These are phyloP conservation scores for Amphiduros pacificus DNA, from an alignment of 2,888 invertebrate species.

Conservation along the genomic window DNA sequence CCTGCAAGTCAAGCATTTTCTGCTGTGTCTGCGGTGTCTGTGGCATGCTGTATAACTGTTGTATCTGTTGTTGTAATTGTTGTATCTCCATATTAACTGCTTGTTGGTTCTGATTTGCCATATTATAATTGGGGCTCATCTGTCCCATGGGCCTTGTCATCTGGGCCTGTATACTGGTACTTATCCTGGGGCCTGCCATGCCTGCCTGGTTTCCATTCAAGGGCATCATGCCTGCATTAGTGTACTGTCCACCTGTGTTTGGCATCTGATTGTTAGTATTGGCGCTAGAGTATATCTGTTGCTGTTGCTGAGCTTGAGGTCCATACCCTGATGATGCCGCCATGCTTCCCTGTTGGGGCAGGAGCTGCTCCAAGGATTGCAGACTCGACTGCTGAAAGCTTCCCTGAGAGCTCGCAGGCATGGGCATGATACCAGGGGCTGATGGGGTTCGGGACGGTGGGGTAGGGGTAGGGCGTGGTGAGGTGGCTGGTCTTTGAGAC, in stretches of 20 bases:
- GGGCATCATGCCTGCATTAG: neutral
- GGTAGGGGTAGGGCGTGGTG: slow-evolving; percentile 21
- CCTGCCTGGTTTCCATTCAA: slow-evolving; percentile 5
- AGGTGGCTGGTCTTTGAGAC: slow-evolving; percentile 29
- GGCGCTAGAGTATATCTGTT: slow-evolving; percentile 1
- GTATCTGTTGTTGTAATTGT: slow-evolving; percentile 47
- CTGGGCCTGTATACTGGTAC: slow-evolving; percentile 4
- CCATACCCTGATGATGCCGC: slow-evolving; percentile 1
- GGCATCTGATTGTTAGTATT: slow-evolving; percentile 5
- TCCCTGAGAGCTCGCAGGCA: slow-evolving; percentile 37
- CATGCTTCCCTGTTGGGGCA: slow-evolving; percentile 16
- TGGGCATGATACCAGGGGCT: slow-evolving; percentile 14
- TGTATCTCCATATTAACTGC: slow-evolving; percentile 40
- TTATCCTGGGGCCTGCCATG: slow-evolving; percentile 15
- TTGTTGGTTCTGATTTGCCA: slow-evolving; percentile 25
- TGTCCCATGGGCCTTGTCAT: slow-evolving; percentile 26
- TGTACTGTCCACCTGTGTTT: slow-evolving; percentile 9
- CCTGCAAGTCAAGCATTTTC: slow-evolving; percentile 52
- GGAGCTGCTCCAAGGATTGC: slow-evolving; percentile 30
- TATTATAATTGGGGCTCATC: slow-evolving; percentile 32
- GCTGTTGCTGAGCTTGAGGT: slow-evolving; percentile 2
- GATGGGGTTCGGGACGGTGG: slow-evolving; percentile 25
- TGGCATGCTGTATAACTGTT: slow-evolving; percentile 48
- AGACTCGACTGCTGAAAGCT: slow-evolving; percentile 34
- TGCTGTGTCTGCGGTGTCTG: slow-evolving; percentile 51